These are phyloP conservation scores for Augochlora pura DNA, from an alignment of 1,140 invertebrate species.

Conservation along the genomic window DNA sequence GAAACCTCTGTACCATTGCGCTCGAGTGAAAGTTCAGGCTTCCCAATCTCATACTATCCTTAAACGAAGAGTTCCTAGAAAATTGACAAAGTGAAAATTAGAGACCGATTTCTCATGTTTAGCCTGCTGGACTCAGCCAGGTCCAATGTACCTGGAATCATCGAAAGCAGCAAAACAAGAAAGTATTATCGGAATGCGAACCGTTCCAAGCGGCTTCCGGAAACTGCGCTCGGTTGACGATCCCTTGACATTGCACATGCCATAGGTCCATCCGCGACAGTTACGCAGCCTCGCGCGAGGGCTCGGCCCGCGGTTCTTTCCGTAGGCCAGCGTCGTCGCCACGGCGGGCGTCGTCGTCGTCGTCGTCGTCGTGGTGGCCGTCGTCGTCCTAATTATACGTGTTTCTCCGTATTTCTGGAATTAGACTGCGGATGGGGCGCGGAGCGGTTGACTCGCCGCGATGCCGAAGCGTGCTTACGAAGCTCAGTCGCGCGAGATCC, in stretches of 20 bases:
- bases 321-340: background rate
- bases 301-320: constrained; percentile 7
- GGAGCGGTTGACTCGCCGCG: constrained; percentile 40
- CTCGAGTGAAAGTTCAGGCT: too few species aligned
- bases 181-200: too few species aligned
- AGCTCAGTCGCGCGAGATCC: constrained; percentile 75
- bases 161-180: too few species aligned
- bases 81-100: too few species aligned
- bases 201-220: too few species aligned
- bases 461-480: constrained; percentile 54
- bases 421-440: constrained; percentile 69
- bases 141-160: too few species aligned
- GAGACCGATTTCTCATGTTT: too few species aligned
- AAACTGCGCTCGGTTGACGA: background rate
- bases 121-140: too few species aligned
- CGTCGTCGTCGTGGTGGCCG: constrained; percentile 48
- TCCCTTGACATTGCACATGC: constrained; percentile 35
- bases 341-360: constrained; percentile 44
- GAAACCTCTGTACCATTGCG: too few species aligned
- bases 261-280: constrained; percentile 9
- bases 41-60: too few species aligned
- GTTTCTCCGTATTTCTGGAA: constrained; percentile 79
- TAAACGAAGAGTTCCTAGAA: too few species aligned
- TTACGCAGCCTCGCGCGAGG: background rate
- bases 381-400: constrained; percentile 71